Conservation (phyloP, 2,888 invertebrate genomes). For the Siphonodentalium dalli region DNA sequence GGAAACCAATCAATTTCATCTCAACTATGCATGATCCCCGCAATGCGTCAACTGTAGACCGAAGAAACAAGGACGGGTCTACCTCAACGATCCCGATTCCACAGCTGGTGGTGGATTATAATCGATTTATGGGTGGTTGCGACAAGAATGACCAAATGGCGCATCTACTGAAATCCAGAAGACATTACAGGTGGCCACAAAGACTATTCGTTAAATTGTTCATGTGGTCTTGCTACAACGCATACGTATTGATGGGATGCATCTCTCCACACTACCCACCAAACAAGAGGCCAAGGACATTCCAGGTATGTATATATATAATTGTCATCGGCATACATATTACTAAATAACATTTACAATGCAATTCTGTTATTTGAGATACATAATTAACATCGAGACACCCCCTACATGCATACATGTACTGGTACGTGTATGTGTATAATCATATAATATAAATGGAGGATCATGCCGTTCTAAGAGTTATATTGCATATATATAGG, state of each 20-base stretch:
- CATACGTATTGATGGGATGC: neutral
- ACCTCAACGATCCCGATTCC: constrained; percentile 4
- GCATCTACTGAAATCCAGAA: constrained; percentile 9
- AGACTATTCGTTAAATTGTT: constrained; percentile 21
- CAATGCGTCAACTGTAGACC: neutral
- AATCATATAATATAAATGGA: no score
- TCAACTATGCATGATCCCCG: constrained; percentile 8
- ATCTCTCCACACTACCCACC: neutral
- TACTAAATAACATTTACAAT: no score
- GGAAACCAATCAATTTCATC: constrained; percentile 16
- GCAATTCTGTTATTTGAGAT: no score
- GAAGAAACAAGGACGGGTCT: neutral
- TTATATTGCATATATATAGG: no score
- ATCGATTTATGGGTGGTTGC: constrained; percentile 21
- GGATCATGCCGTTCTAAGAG: no score
- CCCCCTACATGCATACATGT: no score
- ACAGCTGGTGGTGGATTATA: constrained; percentile 6
- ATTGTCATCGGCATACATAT: neutral
- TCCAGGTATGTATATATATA: neutral
- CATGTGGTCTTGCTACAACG: constrained; percentile 10
- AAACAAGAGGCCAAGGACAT: neutral
- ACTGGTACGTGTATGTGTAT: no score
- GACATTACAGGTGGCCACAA: constrained; percentile 20
- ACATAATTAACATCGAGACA: no score
- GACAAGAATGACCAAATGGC: constrained; percentile 26